These are phyloP conservation scores for Ophion costatus DNA, from an alignment of 2,888 invertebrate genomes.

Conservation along the genomic window DNA sequence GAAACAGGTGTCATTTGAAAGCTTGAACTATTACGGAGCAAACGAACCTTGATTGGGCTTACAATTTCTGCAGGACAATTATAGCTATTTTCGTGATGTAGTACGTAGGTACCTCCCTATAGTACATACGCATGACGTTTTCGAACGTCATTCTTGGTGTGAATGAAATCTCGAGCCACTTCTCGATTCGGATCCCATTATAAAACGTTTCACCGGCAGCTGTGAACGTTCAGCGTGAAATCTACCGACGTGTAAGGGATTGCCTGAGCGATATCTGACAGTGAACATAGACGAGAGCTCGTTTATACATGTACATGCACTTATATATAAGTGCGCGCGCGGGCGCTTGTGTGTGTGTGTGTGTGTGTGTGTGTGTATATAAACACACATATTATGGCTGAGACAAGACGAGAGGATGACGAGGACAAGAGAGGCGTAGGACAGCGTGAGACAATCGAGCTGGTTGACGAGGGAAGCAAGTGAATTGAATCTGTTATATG, in stretches of 20 bases:
- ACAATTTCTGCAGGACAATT: constrained; percentile 15
- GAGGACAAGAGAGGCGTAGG: constrained; percentile 59
- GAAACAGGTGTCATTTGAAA: no score
- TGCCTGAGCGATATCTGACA: constrained; percentile 56
- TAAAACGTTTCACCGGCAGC: constrained; percentile 51
- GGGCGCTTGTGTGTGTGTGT: no score
- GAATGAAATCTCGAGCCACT: constrained; percentile 50
- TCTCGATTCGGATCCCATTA: constrained; percentile 44
- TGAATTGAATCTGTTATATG: constrained; percentile 57
- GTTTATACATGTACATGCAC: neutral
- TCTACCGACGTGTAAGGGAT: constrained; percentile 46
- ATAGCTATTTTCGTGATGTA: neutral
- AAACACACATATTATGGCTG: constrained; percentile 7
- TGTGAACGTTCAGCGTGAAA: constrained; percentile 43
- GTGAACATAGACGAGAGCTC: constrained; percentile 25
- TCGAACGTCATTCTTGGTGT: constrained; percentile 26
- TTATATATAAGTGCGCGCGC: no score
- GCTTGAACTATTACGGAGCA: neutral
- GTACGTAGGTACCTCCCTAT: neutral
- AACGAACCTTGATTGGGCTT: neutral
- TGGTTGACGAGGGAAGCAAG: constrained; percentile 59
- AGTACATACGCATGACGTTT: constrained; percentile 18
- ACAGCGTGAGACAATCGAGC: constrained; percentile 65
- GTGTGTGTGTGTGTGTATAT: neutral
- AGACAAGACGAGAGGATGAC: constrained; percentile 48